These are phyloP conservation scores for Cettia cetti DNA, from an alignment of 2,113 vertebrate species.

Conservation along the genomic window DNA sequence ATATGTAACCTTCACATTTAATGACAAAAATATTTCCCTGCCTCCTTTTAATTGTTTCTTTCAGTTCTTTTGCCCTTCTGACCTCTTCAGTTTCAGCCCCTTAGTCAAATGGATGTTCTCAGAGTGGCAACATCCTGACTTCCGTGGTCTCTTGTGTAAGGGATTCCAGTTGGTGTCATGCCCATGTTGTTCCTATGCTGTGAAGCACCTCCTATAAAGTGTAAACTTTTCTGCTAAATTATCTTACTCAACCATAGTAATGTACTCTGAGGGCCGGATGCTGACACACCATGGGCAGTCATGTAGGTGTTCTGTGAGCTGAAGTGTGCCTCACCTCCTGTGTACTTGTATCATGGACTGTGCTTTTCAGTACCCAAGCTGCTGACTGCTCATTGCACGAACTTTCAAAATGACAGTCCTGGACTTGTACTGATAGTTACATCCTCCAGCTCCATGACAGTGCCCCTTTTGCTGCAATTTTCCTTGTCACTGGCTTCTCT, in stretches of 20 bases:
- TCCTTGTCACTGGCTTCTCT: not conserved
- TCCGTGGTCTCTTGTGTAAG: fast-evolving
- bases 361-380: not conserved
- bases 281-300: fast-evolving
- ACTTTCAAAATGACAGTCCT: not conserved
- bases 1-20: not conserved
- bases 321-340: not conserved
- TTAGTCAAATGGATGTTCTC: not conserved
- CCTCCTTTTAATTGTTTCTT: not conserved
- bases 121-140: not conserved
- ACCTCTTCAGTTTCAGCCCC: not conserved
- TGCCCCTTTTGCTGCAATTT: not conserved
- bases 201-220: not conserved
- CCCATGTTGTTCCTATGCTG: not conserved
- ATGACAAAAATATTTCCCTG: not conserved
- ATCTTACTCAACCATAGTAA: not conserved
- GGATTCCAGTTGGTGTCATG: not conserved
- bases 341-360: not conserved
- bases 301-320: not conserved
- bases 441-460: not conserved
- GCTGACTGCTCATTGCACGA: not conserved
- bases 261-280: not conserved
- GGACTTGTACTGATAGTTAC: not conserved
- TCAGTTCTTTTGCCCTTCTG: not conserved
- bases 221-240: not conserved